A percentile compares a stretch with the other conserved stretches of the same genome.
These are phyloP conservation scores for Papilio demoleus DNA, from an alignment of 2,888 invertebrate species.

Conservation along the genomic window DNA sequence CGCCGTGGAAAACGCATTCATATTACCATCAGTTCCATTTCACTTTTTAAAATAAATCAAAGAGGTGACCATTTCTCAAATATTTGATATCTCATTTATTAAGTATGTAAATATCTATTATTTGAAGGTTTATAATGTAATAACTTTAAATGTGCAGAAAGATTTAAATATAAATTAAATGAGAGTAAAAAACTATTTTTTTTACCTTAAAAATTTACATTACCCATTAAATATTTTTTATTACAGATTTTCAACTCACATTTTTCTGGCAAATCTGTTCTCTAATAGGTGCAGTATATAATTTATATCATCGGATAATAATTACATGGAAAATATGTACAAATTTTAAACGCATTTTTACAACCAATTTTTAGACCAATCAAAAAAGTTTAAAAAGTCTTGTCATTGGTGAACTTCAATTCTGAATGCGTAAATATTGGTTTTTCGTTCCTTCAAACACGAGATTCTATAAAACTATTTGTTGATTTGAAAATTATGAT, in stretches of 20 bases:
- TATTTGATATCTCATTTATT: background rate
- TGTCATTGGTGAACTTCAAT: slow-evolving; percentile 12
- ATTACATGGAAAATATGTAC: too few species aligned
- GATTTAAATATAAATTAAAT: too few species aligned
- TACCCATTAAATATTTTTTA: too few species aligned
- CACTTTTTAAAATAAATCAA: slow-evolving; percentile 41
- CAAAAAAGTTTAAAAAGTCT: background rate
- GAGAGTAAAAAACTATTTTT: too few species aligned
- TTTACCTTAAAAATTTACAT: too few species aligned
- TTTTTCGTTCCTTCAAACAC: background rate
- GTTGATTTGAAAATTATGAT: background rate
- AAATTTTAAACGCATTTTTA: too few species aligned
- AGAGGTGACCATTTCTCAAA: background rate
- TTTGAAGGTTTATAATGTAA: background rate
- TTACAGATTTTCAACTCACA: too few species aligned
- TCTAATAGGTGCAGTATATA: too few species aligned
- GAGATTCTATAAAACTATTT: background rate
- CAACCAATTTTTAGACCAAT: too few species aligned
- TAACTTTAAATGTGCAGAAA: background rate
- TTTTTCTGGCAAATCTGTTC: too few species aligned
- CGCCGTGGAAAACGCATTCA: slow-evolving; percentile 59
- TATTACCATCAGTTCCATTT: slow-evolving; percentile 49
- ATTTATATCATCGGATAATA: too few species aligned
- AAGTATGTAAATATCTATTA: background rate
- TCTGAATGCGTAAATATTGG: slow-evolving; percentile 12